Base-by-base conservation (phyloP, 1,140 invertebrate species). In the Hestina assimilis region DNA sequence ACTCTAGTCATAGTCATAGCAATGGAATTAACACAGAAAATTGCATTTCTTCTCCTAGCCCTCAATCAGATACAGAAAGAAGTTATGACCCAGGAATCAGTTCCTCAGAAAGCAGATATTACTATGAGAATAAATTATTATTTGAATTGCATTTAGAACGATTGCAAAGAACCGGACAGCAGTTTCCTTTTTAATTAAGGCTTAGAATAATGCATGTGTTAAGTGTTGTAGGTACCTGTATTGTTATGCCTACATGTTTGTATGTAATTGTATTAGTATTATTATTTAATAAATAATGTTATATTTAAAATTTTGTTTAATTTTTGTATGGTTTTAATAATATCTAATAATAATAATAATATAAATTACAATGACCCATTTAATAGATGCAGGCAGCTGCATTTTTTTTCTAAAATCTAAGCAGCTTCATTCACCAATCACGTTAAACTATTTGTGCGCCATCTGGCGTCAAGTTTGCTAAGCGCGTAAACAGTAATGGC, bases 101-200 rank as follows among this genome's bases (percentile, higher is more conserved):
- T 59, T 84, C 86, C 21, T 72, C 75, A 23, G 78, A 90, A 47
- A 90, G 85, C 63, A 81, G 53, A 59, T 90, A 90, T 60, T 89
- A 85, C 58, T 87, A 75, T 70, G 80, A 90, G 43, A 90, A 90
- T 68, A 90, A 90, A 71, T 59, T 90, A 48, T 72, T 90, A 52
- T 90, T 88, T 61, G 86, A 90, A 76, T 69, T 90, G 55, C 88
- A 90, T 77, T 80, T 90, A 75, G 89, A 89, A 64, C 79, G 89
- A 72, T 78, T 89, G 69, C 84, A 87, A 74, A 80, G 89, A 79
- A 79, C 75, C 59, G 89, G 87, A 28, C 87, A 89, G 58, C 84
- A 86, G 48, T 88, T 78, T 66, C 85, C 81, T 28, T 89, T 79
- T 83, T 89, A 79, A 72, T 65, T 68, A 64, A 46, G 50, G 21